Evolutionary conservation across 1,140 invertebrate species (phyloP), one percentile per base, ranked within the genome.

Genomic region (Apis cerana): DNA sequence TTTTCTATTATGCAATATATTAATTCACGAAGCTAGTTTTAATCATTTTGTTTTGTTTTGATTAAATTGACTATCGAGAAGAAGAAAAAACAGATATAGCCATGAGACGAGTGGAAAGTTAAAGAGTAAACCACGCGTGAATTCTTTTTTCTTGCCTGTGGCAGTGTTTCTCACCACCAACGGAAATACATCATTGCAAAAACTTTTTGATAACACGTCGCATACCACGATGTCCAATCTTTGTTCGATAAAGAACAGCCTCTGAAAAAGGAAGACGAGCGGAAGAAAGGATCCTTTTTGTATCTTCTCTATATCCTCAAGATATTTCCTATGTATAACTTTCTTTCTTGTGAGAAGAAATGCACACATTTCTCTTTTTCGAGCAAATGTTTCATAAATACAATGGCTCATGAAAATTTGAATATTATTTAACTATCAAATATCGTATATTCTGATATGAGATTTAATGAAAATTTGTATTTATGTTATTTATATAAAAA

Each of bases 91-190:
- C 3, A 13, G 11, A n/a, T 17, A 19, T 19, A 48, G 43, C 65
- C 11, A 23, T 10, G 65, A 48, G 15, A 50, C 68, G 50, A 54
- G 69, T 12, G 23, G 17, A 71, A 71, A 71, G 69, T 71, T 71
- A 9, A 1, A 10, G 1, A 4, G 23, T 70, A 23, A 70, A 15
- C 50, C 10, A 12, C 13, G 17, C n/a, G 17, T 48, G n/a, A 70
- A 70, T n/a, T 1, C 50, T 7, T 23, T 23, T 54, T 27, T 48
- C n/a, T 71, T 19, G 50, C 69, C 23, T 17, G 69, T 23, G 23
- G 69, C 69, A 10, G 23, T 54, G 50, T 54, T 71, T 71, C 50
- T 54, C 50, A 15, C 69, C 50, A 50, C 69, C 17, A 71, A 54
- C 48, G 54, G 50, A 17, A 71, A 54, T 27, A 71, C 23, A 48